These are phyloP conservation scores for Cephalopterus ornatus DNA, from an alignment of 2,113 vertebrate genomes.

Conservation along the genomic window DNA sequence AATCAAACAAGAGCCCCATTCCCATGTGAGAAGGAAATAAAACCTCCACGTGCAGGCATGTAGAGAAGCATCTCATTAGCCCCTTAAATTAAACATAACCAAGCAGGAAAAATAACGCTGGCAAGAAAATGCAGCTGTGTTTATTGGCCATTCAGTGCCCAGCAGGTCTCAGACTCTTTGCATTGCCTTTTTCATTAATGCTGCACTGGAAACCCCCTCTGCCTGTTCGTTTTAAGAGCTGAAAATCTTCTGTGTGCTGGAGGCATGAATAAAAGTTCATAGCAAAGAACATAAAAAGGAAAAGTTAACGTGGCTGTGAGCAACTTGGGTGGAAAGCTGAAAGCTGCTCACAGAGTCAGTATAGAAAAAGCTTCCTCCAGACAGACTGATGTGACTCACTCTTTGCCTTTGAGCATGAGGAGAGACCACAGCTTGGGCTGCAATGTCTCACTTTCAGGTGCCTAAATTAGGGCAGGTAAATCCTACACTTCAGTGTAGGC, in stretches of 20 bases:
- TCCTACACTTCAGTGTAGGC: rapidly evolving
- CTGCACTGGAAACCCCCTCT: not conserved
- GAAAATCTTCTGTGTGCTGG: slow-evolving; percentile 7
- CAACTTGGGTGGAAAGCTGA: not conserved
- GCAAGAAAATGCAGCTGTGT: not conserved
- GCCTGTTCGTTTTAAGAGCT: not conserved
- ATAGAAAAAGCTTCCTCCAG: not conserved
- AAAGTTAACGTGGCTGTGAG: not conserved
- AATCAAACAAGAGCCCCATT: slow-evolving; percentile 11
- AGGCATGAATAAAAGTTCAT: not conserved
- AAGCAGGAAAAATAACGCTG: slow-evolving; percentile 8
- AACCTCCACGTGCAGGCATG: slow-evolving; percentile 41
- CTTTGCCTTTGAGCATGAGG: not conserved
- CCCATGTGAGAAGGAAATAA: slow-evolving; percentile 35
- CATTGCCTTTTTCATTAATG: not conserved
- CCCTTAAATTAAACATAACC: not conserved
- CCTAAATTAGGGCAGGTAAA: not conserved
- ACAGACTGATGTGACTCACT: rapidly evolving
- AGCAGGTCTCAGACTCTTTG: not conserved
- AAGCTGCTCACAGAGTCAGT: not conserved
- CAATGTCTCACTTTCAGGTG: not conserved
- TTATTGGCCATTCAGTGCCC: not conserved
- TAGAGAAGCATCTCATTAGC: slow-evolving; percentile 25
- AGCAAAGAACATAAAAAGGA: not conserved
- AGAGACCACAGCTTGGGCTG: not conserved